Evolutionary conservation across 2,888 invertebrate genomes (phyloP).

Genomic region (Rotaria magnacalcarata): DNA sequence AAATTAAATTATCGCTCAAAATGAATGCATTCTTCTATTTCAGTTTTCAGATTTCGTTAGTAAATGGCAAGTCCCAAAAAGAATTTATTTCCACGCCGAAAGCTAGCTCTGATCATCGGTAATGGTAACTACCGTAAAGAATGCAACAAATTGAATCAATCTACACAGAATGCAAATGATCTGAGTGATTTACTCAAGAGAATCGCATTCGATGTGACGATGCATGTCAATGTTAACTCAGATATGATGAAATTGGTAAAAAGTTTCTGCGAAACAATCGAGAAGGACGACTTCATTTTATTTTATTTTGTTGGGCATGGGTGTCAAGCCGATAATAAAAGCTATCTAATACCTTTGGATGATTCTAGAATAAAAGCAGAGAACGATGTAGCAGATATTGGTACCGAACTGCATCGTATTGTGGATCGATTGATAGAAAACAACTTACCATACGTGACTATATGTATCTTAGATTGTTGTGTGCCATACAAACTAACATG

Average conservation of each 20-base stretch:
- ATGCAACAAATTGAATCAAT: too few relatives aligned
- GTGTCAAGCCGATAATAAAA: not conserved
- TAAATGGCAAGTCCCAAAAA: not conserved
- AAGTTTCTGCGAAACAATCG: not conserved
- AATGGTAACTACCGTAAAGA: too few relatives aligned
- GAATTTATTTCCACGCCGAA: not conserved
- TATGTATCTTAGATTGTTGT: conserved; percentile 5
- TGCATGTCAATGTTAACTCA: too few relatives aligned
- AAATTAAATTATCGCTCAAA: too few relatives aligned
- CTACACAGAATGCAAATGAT: too few relatives aligned
- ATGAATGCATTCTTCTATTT: too few relatives aligned
- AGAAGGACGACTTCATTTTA: not conserved
- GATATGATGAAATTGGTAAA: not conserved
- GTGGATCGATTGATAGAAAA: not conserved
- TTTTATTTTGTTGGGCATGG: conserved; percentile 11
- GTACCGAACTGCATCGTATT: not conserved
- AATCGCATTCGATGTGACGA: not conserved
- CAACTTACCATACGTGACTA: not conserved
- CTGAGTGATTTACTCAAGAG: too few relatives aligned
- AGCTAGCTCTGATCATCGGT: not conserved
- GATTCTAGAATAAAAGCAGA: not conserved
- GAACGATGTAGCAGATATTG: not conserved
- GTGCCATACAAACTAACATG: not conserved
- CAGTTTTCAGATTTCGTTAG: not conserved
- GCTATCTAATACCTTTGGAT: not conserved